Conservation (phyloP, 2,888 invertebrate species). For the Spisula subtruncata region DNA sequence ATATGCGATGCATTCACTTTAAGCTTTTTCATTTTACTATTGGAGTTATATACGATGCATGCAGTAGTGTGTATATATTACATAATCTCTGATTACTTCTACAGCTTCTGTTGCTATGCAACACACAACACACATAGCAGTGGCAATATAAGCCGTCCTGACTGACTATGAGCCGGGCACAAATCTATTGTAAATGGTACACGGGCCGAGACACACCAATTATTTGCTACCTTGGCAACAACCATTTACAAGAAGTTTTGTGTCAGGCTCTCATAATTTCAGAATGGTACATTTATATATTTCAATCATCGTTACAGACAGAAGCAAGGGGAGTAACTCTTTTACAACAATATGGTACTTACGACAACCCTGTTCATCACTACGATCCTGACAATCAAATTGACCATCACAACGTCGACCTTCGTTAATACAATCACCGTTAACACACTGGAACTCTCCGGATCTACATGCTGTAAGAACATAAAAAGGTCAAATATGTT, state of each 20-base stretch:
- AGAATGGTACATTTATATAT: neutral
- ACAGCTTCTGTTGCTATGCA: neutral
- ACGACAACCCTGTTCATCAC: slow-evolving; percentile 93
- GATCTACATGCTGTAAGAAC: slow-evolving; percentile 71
- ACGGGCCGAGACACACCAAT: too few relatives aligned
- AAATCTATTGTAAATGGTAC: neutral
- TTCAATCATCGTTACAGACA: neutral
- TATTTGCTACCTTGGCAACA: too few relatives aligned
- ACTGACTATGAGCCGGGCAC: neutral
- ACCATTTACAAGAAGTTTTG: too few relatives aligned
- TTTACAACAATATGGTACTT: slow-evolving; percentile 48
- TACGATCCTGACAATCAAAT: slow-evolving; percentile 91
- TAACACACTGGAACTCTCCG: slow-evolving; percentile 80
- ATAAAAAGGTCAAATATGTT: neutral
- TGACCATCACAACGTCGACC: slow-evolving; percentile 86
- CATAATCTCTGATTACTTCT: neutral
- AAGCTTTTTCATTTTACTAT: neutral
- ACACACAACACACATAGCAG: neutral
- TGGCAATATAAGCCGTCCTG: neutral
- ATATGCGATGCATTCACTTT: neutral
- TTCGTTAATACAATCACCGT: slow-evolving; percentile 75
- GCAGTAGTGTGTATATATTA: neutral
- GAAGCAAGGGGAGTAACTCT: neutral
- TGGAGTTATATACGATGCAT: neutral
- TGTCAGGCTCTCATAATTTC: too few relatives aligned